Conservation (phyloP, 2,888 invertebrate species). For the Polyploca ridens region DNA sequence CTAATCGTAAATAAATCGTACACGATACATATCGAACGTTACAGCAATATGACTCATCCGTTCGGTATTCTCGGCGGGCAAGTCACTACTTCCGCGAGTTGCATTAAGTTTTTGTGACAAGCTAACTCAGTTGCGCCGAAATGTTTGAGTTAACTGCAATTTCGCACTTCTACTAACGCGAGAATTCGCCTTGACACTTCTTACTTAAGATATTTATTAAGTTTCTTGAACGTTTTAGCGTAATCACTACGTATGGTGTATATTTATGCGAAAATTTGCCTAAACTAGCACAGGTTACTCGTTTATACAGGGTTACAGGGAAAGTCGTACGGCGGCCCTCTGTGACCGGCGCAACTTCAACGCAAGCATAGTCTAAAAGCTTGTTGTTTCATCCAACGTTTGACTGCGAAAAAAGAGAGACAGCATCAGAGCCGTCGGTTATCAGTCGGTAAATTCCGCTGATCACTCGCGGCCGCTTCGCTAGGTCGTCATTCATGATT, state of each 20-base stretch:
- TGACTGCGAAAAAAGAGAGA: too few relatives aligned
- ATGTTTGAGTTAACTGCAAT: constrained; percentile 64
- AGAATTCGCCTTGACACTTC: constrained; percentile 41
- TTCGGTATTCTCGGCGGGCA: constrained; percentile 3
- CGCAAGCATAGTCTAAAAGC: too few relatives aligned
- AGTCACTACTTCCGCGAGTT: constrained; percentile 32
- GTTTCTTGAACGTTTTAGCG: constrained; percentile 8
- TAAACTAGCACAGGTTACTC: too few relatives aligned
- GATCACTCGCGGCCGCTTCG: too few relatives aligned
- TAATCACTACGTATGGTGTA: constrained; percentile 6
- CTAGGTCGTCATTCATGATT: too few relatives aligned
- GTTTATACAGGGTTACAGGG: too few relatives aligned
- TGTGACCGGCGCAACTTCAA: too few relatives aligned
- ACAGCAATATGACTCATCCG: too few relatives aligned
- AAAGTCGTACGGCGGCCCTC: too few relatives aligned
- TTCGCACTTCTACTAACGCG: constrained; percentile 47
- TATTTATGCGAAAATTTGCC: background rate
- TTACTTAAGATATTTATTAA: constrained; percentile 26
- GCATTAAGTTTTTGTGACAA: constrained; percentile 73
- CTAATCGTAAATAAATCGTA: constrained; percentile 13
- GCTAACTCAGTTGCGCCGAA: constrained; percentile 59
- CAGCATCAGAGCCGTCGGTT: too few relatives aligned
- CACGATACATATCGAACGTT: background rate
- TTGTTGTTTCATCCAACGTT: too few relatives aligned
- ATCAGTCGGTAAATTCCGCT: too few relatives aligned